Evolutionary conservation across 2,113 vertebrate genomes (phyloP).

Genomic region (Xiphias gladius): DNA sequence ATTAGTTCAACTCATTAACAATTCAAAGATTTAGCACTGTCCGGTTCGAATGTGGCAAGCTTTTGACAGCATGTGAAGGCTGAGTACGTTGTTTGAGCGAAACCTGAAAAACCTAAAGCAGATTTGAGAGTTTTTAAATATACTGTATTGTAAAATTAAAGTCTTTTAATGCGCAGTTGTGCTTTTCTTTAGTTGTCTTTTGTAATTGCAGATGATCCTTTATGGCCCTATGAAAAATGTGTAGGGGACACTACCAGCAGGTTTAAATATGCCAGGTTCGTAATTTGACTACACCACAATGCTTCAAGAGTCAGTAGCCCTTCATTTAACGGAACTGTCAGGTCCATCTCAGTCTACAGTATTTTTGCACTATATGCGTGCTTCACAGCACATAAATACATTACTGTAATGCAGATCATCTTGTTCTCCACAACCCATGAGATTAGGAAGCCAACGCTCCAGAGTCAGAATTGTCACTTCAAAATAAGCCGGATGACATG

Average conservation of each 20-base stretch:
- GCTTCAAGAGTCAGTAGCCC: background rate
- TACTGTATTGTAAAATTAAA: no score
- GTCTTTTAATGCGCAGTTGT: no score
- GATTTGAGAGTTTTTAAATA: background rate
- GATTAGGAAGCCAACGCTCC: conserved; percentile 24
- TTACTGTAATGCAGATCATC: background rate
- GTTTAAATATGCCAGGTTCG: background rate
- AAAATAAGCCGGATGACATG: conserved; percentile 1
- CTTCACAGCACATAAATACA: background rate
- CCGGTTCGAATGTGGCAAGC: no score
- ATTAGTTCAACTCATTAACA: no score
- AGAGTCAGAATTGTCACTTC: conserved; percentile 10
- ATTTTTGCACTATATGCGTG: background rate
- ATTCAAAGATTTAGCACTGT: no score
- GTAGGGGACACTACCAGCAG: no score
- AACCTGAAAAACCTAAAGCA: no score
- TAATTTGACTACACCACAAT: background rate
- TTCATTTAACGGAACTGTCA: background rate
- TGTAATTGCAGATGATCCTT: background rate
- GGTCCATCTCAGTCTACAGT: background rate
- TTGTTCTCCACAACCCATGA: conserved; percentile 31
- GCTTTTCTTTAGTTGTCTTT: no score
- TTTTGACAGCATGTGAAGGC: no score
- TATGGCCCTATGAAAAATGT: background rate
- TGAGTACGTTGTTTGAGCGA: no score